Base-by-base conservation (phyloP, 37 sponge, comb jelly and placozoan genomes). In the Aphrocallistes beatrix region DNA sequence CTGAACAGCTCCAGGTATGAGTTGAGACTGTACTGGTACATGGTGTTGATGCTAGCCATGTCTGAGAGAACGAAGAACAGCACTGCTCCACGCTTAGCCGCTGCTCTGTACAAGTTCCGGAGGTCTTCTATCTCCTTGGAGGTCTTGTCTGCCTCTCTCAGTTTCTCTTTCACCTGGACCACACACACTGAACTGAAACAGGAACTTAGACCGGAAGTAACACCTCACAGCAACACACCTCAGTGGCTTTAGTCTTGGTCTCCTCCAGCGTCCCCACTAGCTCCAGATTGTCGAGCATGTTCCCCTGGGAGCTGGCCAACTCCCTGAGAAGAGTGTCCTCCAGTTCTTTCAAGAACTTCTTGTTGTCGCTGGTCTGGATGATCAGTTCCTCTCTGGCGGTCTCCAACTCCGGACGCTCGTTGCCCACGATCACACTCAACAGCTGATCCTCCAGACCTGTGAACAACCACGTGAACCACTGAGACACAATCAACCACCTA, bases 1-100 rank as follows among this genome's bases (percentile, higher is more conserved):
- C 94, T 86, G 87, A 98, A 98, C 87, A 98, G 96, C 1, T 89
- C 90, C 37, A 98, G 92, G 85, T 93, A 98, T 34, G 96, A 87
- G 48, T 39, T 92, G 83, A 98, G 93, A 25, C 94, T 94, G 89
- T 98, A 98, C 86, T 98, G 99, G 90, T 98, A 98, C 99, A 98
- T 98, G 60, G 90, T 83, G 88, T 92, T 98, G 84, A 98, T 95
- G 85, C 92, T 91, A 19, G 99, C 96, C 96, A 98, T 95, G 37
- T 95, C 94, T 23, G 99, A 89, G 36, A 98, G 92, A 25, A 94
- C 94, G 86, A 98, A 98, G 93, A 98, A 98, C 38, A 98, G 93
- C 6, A 98, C 94, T 16, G 99, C 99, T 49, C 99, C 99, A 50
- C 96, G 85, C 36, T 86, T 90, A 3, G 99, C 99, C 28, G 99